Evolutionary conservation across 2,888 invertebrate genomes (phyloP).

Genomic region (Drosophila robusta): DNA sequence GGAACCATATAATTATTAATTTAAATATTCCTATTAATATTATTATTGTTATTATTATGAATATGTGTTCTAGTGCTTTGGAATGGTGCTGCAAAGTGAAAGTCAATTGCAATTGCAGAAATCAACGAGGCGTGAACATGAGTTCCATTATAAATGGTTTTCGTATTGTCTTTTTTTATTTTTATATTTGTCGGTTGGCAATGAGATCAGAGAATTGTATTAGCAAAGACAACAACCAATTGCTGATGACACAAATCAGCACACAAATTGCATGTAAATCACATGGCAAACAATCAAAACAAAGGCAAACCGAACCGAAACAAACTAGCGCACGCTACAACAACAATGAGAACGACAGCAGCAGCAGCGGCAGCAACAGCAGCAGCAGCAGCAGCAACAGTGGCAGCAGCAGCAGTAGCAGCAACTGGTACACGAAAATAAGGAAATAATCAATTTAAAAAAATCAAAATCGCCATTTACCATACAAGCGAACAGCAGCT

Average conservation of each 20-base stretch:
- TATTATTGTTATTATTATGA: background rate
- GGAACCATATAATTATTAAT: background rate
- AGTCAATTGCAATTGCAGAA: conserved; percentile 41
- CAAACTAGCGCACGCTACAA: conserved; percentile 48
- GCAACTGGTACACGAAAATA: conserved; percentile 79
- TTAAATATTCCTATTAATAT: background rate
- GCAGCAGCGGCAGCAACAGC: conserved; percentile 18
- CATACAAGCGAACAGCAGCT: conserved; percentile 42
- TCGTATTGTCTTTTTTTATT: background rate
- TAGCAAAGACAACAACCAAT: conserved; percentile 62
- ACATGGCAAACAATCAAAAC: conserved; percentile 57
- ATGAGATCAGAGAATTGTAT: conserved; percentile 43
- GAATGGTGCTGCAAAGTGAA: conserved; percentile 29
- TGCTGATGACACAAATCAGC: conserved; percentile 58
- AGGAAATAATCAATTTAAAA: conserved; percentile 85
- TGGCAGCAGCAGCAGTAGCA: conserved; percentile 19
- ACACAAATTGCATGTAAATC: conserved; percentile 63
- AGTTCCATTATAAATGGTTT: conserved; percentile 12
- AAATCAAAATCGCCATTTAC: conserved; percentile 84
- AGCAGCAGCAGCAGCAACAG: conserved; percentile 22
- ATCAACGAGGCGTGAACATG: conserved; percentile 42
- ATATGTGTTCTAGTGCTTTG: conserved; percentile 4
- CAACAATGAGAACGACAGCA: conserved; percentile 13
- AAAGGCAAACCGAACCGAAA: conserved; percentile 37
- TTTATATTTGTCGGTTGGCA: conserved; percentile 24